These are phyloP conservation scores for Phragmatobia fuliginosa DNA, from an alignment of 2,888 invertebrate genomes.

Conservation along the genomic window DNA sequence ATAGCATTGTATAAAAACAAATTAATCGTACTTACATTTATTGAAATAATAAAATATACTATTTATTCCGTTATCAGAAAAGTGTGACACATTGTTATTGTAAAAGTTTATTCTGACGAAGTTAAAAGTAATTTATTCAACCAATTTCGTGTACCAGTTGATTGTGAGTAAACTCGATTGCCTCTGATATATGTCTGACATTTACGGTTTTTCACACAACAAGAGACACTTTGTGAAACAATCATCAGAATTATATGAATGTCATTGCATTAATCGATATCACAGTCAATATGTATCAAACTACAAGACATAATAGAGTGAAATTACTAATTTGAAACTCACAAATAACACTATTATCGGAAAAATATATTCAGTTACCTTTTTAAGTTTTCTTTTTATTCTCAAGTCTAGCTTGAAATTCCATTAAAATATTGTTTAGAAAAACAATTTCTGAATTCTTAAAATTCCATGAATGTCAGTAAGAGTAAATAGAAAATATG, in stretches of 20 bases:
- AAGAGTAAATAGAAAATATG: no score
- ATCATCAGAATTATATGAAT: neutral
- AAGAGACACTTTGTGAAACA: constrained; percentile 5
- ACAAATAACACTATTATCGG: no score
- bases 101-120: constrained; percentile 20
- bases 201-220: constrained; percentile 18
- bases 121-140: constrained; percentile 32
- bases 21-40: neutral
- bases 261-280: neutral
- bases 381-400: no score
- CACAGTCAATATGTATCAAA: no score
- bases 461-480: no score
- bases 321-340: no score
- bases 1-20: neutral
- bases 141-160: constrained; percentile 29
- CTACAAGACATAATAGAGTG: no score
- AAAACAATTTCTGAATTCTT: no score
- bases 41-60: neutral
- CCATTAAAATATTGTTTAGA: no score
- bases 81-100: constrained; percentile 4
- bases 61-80: neutral
- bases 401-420: no score
- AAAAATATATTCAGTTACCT: no score
- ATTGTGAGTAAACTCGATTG: constrained; percentile 30
- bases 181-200: constrained; percentile 25